phyloP scores from a whole-genome alignment of 2,888 invertebrate species.

The Hirudinaria manillensis region DNA sequence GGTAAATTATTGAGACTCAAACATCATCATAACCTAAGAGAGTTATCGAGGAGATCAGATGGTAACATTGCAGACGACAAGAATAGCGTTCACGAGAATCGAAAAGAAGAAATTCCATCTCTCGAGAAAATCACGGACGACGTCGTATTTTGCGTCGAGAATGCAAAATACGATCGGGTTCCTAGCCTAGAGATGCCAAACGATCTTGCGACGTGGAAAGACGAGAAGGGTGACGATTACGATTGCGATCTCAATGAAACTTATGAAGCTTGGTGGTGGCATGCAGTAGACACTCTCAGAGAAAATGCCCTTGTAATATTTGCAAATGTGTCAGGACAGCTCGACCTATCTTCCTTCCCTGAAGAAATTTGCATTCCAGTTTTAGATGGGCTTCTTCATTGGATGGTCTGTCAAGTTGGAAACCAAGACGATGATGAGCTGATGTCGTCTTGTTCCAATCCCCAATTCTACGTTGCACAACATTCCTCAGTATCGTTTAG shows the following conservation, averaged over 20 bases:
- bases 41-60: not conserved
- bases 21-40: constrained; percentile 70
- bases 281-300: constrained; percentile 80
- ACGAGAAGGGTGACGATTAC: constrained; percentile 41
- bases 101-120: not conserved
- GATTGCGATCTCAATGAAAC: constrained; percentile 41
- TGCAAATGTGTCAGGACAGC: constrained; percentile 88
- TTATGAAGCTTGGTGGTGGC: constrained; percentile 75
- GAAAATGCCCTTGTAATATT: constrained; percentile 93
- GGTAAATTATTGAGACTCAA: constrained; percentile 84
- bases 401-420: constrained; percentile 93
- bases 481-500: constrained; percentile 71
- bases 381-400: constrained; percentile 89
- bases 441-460: not conserved
- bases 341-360: constrained; percentile 80
- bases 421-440: constrained; percentile 73
- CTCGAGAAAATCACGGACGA: not conserved
- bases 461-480: not conserved
- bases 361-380: constrained; percentile 88
- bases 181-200: not conserved
- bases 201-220: constrained; percentile 24
- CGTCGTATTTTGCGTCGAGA: constrained; percentile 28
- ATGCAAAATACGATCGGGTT: constrained; percentile 27
- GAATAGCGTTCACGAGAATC: not conserved
- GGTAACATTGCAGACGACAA: not conserved